These are phyloP conservation scores for Ernsta delagoae DNA, from an alignment of 2,888 invertebrate species.

Conservation along the genomic window DNA sequence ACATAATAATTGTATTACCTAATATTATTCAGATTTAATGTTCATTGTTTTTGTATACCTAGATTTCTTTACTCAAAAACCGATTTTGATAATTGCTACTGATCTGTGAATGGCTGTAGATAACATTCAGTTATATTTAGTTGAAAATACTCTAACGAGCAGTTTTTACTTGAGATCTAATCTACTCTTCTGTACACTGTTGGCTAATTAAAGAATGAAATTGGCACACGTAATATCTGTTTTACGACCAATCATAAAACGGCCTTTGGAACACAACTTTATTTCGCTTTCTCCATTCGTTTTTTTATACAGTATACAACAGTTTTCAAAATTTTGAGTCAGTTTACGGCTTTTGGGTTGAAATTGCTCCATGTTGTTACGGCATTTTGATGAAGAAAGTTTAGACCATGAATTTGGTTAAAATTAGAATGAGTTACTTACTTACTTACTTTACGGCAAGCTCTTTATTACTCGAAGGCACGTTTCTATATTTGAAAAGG, in stretches of 20 bases:
- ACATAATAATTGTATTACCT: too few relatives aligned
- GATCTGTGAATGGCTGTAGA: too few relatives aligned
- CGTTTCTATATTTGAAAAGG: background rate
- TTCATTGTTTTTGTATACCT: too few relatives aligned
- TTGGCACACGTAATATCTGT: conserved; percentile 65
- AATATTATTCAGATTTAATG: too few relatives aligned
- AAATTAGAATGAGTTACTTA: conserved; percentile 1
- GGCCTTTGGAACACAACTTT: conserved; percentile 70
- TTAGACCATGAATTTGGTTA: background rate
- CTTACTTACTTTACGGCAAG: background rate
- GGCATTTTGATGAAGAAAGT: conserved; percentile 11
- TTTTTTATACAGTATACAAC: conserved; percentile 59
- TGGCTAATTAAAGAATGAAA: conserved; percentile 80
- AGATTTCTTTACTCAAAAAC: too few relatives aligned
- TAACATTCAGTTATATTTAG: too few relatives aligned
- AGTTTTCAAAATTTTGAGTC: conserved; percentile 63
- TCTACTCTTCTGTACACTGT: too few relatives aligned
- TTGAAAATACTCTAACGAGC: too few relatives aligned
- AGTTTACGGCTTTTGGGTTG: conserved; percentile 57
- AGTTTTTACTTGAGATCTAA: too few relatives aligned
- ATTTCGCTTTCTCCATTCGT: conserved; percentile 53
- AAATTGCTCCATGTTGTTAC: conserved; percentile 29
- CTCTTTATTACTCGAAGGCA: background rate
- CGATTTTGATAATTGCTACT: too few relatives aligned
- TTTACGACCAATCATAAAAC: conserved; percentile 80